These are phyloP conservation scores for Neostethus bicornis DNA, from an alignment of 2,797 vertebrate species.

Conservation along the genomic window DNA sequence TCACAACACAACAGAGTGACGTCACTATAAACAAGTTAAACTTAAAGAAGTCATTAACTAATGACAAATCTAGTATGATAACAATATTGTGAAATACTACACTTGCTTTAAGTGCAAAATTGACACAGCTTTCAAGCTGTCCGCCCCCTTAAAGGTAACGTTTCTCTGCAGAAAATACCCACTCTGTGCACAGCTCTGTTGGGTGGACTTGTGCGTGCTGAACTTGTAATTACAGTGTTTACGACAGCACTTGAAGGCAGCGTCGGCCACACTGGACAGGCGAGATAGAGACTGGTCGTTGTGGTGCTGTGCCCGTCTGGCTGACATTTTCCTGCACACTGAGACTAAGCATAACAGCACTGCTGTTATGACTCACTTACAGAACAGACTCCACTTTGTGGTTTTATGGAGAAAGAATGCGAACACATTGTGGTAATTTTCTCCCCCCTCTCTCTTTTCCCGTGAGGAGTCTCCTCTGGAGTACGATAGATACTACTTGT, in stretches of 20 bases:
- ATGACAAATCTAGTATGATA: constrained; percentile 24
- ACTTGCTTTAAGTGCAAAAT: constrained; percentile 40
- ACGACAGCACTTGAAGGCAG: constrained; percentile 67
- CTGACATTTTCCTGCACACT: constrained; percentile 75
- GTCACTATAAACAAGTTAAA: constrained; percentile 1
- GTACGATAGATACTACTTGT: constrained; percentile 37
- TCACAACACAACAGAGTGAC: constrained; percentile 5
- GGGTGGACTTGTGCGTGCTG: constrained; percentile 58
- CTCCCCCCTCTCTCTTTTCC: constrained; percentile 33
- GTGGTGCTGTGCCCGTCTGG: constrained; percentile 70
- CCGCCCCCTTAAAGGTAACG: constrained; percentile 55
- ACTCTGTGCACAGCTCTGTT: constrained; percentile 50
- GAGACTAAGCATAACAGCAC: constrained; percentile 78
- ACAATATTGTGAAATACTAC: constrained; percentile 41
- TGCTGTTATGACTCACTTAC: constrained; percentile 76
- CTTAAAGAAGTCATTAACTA: constrained; percentile 2
- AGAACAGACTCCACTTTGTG: constrained; percentile 81
- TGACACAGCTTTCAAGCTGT: constrained; percentile 48
- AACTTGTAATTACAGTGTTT: constrained; percentile 75
- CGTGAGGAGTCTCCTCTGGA: constrained; percentile 33
- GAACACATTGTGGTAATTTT: constrained; percentile 63
- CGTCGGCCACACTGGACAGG: constrained; percentile 57
- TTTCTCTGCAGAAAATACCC: constrained; percentile 64
- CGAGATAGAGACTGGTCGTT: constrained; percentile 61
- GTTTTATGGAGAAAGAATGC: constrained; percentile 77